Base-by-base conservation (phyloP, 2,797 vertebrate species). In the Rhinoraja longicauda region DNA sequence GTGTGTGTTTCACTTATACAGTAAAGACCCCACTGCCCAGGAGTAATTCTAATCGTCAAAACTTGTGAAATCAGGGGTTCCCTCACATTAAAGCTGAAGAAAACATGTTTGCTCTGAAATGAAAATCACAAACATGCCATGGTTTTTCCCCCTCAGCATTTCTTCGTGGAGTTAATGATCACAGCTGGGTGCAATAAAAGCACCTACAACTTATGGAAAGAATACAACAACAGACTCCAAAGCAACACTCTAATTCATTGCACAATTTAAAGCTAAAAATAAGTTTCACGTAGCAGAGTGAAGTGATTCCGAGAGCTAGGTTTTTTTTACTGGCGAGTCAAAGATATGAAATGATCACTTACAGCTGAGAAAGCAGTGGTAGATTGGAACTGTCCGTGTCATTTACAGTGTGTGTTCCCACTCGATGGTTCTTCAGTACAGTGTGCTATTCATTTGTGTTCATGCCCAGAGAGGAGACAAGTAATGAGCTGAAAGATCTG, bases 381-480 rank as follows among this genome's bases (percentile, higher is more conserved):
- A 88, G 62, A 67, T 67, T 88, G 84, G 62, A 88, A 67, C 5
- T 88, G 62, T 88, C 59, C 84, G 62, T 88, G 36, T 88, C 84
- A 88, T 88, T 15, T 88, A 88, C 84, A 88, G 84, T 67, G 67
- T 88, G 62, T 88, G 84, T 88, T 88, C n/a, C 26, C 59, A 88
- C 17, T 64, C 84, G 62, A 88, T 19, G 17, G 3, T 88, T 36
- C 84, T 88, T 67, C 84, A 64, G 84, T 24, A 88, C 84, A 64
- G 59, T 88, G 59, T 64, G 88, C 84, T 88, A 88, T 67, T 88
- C 84, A 88, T 88, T 88, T 67, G 59, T 67, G n/a, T 36, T 67
- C 84, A 86, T 88, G n/a, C 84, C 24, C 88, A 88, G 59, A 84
- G 81, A 67, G 84, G 59, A 88, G 84, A 88, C 84, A 88, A 88